These are phyloP conservation scores for Sinocyclocheilus rhinocerous DNA, from an alignment of 2,113 vertebrate genomes.

Conservation along the genomic window DNA sequence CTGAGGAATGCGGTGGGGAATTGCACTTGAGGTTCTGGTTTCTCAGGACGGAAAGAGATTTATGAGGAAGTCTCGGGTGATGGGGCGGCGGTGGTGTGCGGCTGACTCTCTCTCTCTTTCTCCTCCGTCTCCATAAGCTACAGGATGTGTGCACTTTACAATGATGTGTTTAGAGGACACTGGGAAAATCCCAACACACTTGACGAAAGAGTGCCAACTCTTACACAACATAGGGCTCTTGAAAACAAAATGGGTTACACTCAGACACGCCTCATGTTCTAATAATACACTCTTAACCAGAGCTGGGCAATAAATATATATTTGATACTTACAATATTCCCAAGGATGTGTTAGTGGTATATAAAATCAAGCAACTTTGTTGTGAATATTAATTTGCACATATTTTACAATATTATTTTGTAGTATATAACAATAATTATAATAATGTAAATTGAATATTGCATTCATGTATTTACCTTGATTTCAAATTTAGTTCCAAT, in stretches of 20 bases:
- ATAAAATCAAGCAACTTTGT: neutral
- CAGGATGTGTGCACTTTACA: slow-evolving; percentile 4
- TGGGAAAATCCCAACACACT: slow-evolving; percentile 35
- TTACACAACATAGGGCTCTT: slow-evolving; percentile 23
- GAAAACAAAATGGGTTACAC: slow-evolving; percentile 26
- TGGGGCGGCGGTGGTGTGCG: slow-evolving; percentile 12
- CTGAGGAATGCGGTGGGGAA: slow-evolving; percentile 13
- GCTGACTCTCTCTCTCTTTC: slow-evolving; percentile 9
- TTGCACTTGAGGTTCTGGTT: slow-evolving; percentile 44
- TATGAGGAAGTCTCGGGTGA: slow-evolving; percentile 16
- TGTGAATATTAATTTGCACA: neutral
- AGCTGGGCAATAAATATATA: neutral
- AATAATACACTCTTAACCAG: neutral
- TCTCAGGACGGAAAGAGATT: slow-evolving; percentile 41
- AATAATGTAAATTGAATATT: neutral
- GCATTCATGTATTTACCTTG: neutral
- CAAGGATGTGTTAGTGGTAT: neutral
- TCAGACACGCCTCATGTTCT: neutral
- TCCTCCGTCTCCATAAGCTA: slow-evolving; percentile 6
- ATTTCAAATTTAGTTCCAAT: neutral
- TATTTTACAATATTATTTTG: neutral
- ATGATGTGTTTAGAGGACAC: slow-evolving; percentile 15
- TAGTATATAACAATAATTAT: neutral
- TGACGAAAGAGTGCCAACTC: neutral
- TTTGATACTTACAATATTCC: too few relatives aligned